phyloP scores from a whole-genome alignment of 1,140 invertebrate genomes.

The Papilio polyxenes region DNA sequence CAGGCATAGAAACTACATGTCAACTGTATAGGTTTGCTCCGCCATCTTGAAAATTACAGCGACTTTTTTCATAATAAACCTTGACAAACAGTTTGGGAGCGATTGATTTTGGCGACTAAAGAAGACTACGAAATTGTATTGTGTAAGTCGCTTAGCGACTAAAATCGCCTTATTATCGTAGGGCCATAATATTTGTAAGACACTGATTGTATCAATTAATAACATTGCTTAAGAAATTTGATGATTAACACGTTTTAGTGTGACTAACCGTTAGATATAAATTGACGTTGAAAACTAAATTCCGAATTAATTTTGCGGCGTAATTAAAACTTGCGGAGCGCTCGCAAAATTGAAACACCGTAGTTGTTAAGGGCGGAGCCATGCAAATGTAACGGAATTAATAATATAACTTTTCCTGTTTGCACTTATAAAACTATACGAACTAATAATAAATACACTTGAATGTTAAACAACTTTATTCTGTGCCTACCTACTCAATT shows the following conservation, averaged over 20 bases:
- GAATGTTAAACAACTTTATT: not conserved
- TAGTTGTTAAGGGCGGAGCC: constrained; percentile 15
- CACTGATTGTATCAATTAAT: no score
- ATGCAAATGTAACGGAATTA: constrained; percentile 37
- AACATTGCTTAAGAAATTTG: constrained; percentile 17
- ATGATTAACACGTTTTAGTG: not conserved
- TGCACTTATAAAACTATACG: not conserved
- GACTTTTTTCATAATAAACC: no score
- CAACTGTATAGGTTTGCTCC: no score
- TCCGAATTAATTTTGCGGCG: constrained; percentile 54
- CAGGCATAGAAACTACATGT: no score
- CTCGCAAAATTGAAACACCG: constrained; percentile 38
- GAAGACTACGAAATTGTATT: no score
- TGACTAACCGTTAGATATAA: constrained; percentile 7
- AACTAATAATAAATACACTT: constrained; percentile 14
- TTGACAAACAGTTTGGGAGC: no score
- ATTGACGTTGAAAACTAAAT: constrained; percentile 47
- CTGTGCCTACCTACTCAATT: not conserved
- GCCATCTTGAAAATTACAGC: no score
- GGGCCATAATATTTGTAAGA: no score
- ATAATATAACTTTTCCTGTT: constrained; percentile 7
- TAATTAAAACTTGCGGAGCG: constrained; percentile 55
- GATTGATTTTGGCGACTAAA: no score
- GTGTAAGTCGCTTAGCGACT: no score
- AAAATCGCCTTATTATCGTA: no score